A percentile compares a stretch with the other conserved stretches of the same genome.
These are phyloP conservation scores for Fulmarus glacialis DNA, from an alignment of 2,113 vertebrate species.

Conservation along the genomic window DNA sequence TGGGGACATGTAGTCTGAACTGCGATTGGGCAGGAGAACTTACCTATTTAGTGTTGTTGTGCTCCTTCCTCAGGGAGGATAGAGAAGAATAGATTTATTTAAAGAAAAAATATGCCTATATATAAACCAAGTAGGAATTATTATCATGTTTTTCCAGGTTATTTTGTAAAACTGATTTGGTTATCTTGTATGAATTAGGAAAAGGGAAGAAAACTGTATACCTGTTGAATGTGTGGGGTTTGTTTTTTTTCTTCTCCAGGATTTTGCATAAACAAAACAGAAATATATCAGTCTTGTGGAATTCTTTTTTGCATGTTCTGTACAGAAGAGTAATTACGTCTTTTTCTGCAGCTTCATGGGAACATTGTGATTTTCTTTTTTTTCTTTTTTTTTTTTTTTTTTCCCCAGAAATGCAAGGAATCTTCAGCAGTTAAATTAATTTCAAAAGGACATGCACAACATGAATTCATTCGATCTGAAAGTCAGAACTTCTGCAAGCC, in stretches of 20 bases:
- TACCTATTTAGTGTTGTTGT: background rate
- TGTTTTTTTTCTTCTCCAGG: background rate
- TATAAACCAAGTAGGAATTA: background rate
- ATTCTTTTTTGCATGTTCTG: background rate
- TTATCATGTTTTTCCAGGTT: background rate
- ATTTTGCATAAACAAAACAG: background rate
- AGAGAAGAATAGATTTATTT: background rate
- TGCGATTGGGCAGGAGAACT: background rate
- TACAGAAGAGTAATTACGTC: background rate
- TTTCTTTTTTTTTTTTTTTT: rapidly evolving
- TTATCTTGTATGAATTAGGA: background rate
- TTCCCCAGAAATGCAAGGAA: background rate
- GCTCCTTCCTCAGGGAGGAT: background rate
- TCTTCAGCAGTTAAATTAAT: background rate
- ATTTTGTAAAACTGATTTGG: background rate
- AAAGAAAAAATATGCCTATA: background rate
- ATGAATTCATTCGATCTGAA: background rate
- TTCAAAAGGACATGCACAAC: background rate
- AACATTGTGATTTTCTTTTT: background rate
- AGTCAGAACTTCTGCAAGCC: background rate
- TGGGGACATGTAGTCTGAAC: background rate
- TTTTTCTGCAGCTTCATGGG: background rate
- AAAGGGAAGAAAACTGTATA: background rate
- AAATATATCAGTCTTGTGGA: background rate
- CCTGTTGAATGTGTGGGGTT: background rate